phyloP scores from a whole-genome alignment of 30 jellyfish, hydroid and myxozoan genomes.

The Morbakka virulenta region DNA sequence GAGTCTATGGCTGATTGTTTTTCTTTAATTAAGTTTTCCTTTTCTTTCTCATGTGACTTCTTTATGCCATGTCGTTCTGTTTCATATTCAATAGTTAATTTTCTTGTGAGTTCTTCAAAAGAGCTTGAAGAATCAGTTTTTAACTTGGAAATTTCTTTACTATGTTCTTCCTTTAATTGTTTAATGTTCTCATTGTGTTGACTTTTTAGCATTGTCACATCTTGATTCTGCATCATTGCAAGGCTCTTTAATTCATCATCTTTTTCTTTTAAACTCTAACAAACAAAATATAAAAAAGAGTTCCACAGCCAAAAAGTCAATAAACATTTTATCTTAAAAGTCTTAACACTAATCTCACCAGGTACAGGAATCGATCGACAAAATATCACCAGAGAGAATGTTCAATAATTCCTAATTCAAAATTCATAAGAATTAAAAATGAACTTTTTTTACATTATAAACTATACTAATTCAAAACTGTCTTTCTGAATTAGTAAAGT shows the following conservation, averaged over 20 bases:
- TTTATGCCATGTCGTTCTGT: not conserved
- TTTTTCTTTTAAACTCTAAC: constrained; percentile 30
- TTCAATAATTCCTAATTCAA: no score
- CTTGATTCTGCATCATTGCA: constrained; percentile 6
- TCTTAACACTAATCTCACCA: no score
- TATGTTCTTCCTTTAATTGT: not conserved
- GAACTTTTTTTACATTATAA: no score
- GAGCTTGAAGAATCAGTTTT: not conserved
- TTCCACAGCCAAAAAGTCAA: no score
- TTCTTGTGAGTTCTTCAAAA: constrained; percentile 1
- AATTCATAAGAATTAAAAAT: no score
- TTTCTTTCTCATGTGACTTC: not conserved
- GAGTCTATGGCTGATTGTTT: not conserved
- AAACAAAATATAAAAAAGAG: not conserved
- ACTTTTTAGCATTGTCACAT: not conserved
- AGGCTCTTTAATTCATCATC: constrained; percentile 37
- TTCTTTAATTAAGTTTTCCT: constrained; percentile 2
- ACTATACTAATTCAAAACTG: no score
- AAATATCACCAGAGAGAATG: no score
- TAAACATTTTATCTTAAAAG: no score
- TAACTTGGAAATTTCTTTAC: not conserved
- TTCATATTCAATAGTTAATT: not conserved
- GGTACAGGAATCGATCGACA: no score
- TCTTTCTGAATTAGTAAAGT: no score
- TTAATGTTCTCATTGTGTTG: constrained; percentile 5